phyloP scores from a whole-genome alignment of 2,113 vertebrate species.

The Syngnathus typhle region DNA sequence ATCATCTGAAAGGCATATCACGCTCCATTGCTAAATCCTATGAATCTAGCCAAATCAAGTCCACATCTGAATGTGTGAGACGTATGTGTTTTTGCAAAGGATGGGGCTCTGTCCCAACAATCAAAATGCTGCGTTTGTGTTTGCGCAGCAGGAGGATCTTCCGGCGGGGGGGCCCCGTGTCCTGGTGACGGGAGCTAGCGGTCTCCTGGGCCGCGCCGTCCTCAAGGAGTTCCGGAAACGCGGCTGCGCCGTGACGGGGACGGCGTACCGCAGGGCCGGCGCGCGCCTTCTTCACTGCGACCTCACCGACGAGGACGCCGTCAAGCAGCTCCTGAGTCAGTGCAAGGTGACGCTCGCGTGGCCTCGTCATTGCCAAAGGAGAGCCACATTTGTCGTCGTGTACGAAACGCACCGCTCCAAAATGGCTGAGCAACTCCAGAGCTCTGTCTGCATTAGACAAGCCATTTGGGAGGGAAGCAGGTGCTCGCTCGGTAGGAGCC shows the following conservation, averaged over 20 bases:
- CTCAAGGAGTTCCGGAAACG: constrained; percentile 82
- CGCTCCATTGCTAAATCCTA: no score
- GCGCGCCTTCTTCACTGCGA: constrained; percentile 84
- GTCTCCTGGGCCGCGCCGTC: constrained; percentile 87
- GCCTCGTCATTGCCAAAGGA: no score
- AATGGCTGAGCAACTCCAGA: no score
- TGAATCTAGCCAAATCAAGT: no score
- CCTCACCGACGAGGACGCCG: constrained; percentile 78
- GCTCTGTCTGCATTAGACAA: no score
- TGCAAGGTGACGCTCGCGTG: constrained; percentile 73
- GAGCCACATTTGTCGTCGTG: no score
- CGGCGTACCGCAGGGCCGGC: constrained; percentile 80
- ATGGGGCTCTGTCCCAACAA: no score
- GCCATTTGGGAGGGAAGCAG: neutral
- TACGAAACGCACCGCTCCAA: no score
- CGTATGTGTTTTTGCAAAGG: no score
- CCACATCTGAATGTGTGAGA: no score
- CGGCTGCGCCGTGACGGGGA: constrained; percentile 80
- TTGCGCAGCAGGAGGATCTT: constrained; percentile 73
- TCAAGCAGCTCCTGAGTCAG: constrained; percentile 78
- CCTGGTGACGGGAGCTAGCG: constrained; percentile 88
- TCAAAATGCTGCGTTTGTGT: neutral
- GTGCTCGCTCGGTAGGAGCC: neutral
- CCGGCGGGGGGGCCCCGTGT: constrained; percentile 65
- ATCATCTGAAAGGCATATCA: no score